phyloP scores from a whole-genome alignment of 2,113 vertebrate genomes.

The Paramisgurnus dabryanus region DNA sequence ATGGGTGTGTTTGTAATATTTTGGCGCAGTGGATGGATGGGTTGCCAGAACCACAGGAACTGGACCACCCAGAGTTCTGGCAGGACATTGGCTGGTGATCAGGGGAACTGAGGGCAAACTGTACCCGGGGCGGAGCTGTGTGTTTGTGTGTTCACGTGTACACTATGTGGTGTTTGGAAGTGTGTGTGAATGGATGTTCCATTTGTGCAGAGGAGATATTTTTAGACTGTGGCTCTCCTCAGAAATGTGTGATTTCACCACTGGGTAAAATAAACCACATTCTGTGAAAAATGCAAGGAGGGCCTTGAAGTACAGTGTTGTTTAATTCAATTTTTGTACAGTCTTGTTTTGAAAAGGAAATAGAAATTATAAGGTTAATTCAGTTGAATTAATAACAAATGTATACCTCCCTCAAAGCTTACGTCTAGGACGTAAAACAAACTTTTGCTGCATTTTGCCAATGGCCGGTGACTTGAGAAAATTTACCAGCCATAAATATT shows the following conservation, averaged over 20 bases:
- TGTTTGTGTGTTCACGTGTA: constrained; percentile 68
- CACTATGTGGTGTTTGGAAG: constrained; percentile 29
- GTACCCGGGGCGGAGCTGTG: constrained; percentile 64
- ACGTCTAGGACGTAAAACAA: no score
- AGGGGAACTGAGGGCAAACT: constrained; percentile 67
- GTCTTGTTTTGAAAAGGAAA: neutral
- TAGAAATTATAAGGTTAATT: no score
- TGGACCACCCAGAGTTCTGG: constrained; percentile 78
- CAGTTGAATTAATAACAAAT: no score
- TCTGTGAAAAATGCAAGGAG: constrained; percentile 45
- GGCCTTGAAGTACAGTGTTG: constrained; percentile 38
- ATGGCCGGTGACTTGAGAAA: no score
- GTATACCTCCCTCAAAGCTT: no score
- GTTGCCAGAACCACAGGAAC: constrained; percentile 72
- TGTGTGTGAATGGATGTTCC: constrained; percentile 43
- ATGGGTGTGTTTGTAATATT: constrained; percentile 26
- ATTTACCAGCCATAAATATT: no score
- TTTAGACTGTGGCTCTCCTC: constrained; percentile 56
- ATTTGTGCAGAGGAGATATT: constrained; percentile 49
- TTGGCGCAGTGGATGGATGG: constrained; percentile 51
- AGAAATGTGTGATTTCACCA: constrained; percentile 52
- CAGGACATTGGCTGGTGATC: constrained; percentile 74
- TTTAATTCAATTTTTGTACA: constrained; percentile 1
- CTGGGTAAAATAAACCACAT: constrained; percentile 43
- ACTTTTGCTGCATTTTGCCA: no score